Conservation (phyloP, 2,797 vertebrate species). For the Artibeus jamaicensis region DNA sequence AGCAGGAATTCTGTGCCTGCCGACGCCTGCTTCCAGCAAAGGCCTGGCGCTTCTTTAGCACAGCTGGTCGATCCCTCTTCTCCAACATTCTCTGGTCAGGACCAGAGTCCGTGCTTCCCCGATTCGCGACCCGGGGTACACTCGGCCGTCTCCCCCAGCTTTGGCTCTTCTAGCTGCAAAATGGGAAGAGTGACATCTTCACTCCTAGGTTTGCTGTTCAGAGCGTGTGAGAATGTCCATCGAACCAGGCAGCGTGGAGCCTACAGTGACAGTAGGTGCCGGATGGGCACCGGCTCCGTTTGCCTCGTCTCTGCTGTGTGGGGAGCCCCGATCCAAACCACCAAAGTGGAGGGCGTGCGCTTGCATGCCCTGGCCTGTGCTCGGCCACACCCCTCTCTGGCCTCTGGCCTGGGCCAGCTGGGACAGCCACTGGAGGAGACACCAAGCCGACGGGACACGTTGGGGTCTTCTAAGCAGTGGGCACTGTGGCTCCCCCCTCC, state of each 20-base stretch:
- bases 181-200: neutral
- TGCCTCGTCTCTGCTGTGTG: neutral
- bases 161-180: neutral
- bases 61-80: neutral
- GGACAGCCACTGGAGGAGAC: neutral
- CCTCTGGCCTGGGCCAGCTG: neutral
- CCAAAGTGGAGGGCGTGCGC: neutral
- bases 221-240: neutral
- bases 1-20: neutral
- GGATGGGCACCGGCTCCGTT: neutral
- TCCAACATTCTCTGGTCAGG: neutral
- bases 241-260: neutral
- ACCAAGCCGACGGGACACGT: neutral
- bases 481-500: neutral
- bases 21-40: neutral
- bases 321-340: neutral
- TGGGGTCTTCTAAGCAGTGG: neutral
- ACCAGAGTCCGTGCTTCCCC: neutral
- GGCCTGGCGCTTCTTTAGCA: neutral
- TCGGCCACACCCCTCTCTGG: neutral
- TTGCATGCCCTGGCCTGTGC: neutral
- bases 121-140: neutral
- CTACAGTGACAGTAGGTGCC: rapidly evolving
- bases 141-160: neutral
- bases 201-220: neutral